A percentile compares a stretch with the other conserved stretches of the same genome.
Evolutionary conservation across 1,140 invertebrate genomes (phyloP).

Genomic region (Xylocopa sonorina): DNA sequence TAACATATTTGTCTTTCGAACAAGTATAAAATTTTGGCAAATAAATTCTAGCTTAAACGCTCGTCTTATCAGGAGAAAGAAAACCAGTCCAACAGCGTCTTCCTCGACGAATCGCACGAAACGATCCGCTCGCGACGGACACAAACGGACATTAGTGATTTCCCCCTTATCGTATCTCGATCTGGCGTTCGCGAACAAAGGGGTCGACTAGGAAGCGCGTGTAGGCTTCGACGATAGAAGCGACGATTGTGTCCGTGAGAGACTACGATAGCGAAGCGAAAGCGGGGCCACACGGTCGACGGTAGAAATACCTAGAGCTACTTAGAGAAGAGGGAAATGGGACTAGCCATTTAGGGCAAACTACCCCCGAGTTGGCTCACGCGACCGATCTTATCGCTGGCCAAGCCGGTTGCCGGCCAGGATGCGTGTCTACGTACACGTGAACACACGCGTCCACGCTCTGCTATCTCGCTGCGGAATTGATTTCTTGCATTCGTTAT

Average conservation of each 20-base stretch:
- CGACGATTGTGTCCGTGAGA: constrained; percentile 42
- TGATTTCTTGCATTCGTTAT: constrained; percentile 72
- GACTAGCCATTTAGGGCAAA: constrained; percentile 72
- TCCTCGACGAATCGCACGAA: constrained; percentile 10
- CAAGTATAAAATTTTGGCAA: no score
- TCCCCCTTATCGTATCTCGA: constrained; percentile 57
- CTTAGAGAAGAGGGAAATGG: constrained; percentile 71
- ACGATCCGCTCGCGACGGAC: constrained; percentile 25
- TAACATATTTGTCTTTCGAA: no score
- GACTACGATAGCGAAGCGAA: constrained; percentile 36
- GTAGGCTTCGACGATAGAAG: constrained; percentile 40
- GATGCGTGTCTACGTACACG: constrained; percentile 35
- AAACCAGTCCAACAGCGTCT: background rate
- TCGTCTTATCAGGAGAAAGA: background rate
- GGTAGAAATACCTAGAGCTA: constrained; percentile 68
- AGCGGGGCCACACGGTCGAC: constrained; percentile 42
- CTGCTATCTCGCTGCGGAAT: constrained; percentile 60
- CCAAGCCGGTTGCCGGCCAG: constrained; percentile 56
- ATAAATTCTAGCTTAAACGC: no score
- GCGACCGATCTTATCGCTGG: constrained; percentile 74
- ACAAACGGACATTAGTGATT: constrained; percentile 55
- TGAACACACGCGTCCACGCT: constrained; percentile 28
- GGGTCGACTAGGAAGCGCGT: background rate
- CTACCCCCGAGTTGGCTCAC: constrained; percentile 70
- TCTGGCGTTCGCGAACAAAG: constrained; percentile 36